These are phyloP conservation scores for Lampropteryx suffumata DNA, from an alignment of 2,888 invertebrate genomes.

Conservation along the genomic window DNA sequence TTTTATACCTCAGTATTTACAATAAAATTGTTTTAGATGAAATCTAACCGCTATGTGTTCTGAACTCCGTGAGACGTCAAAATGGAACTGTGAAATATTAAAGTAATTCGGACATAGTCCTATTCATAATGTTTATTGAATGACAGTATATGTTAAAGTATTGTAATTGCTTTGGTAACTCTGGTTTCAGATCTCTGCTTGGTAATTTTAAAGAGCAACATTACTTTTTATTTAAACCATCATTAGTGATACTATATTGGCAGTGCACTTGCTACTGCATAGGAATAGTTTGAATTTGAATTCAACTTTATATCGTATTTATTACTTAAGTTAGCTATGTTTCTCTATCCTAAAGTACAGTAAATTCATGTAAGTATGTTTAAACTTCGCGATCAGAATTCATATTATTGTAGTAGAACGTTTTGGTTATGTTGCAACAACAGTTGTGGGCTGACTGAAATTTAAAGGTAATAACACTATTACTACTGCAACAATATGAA, in stretches of 20 bases:
- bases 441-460: too few relatives aligned
- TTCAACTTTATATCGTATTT: constrained; percentile 22
- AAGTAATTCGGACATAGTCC: constrained; percentile 41
- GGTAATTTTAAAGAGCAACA: constrained; percentile 44
- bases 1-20: constrained; percentile 58
- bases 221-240: constrained; percentile 37
- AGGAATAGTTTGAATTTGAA: constrained; percentile 17
- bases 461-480: too few relatives aligned
- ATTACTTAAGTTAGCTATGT: constrained; percentile 24
- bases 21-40: constrained; percentile 47
- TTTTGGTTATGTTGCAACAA: too few relatives aligned
- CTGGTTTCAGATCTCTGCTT: constrained; percentile 56
- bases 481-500: too few relatives aligned
- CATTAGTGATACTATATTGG: constrained; percentile 9
- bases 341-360: constrained; percentile 26
- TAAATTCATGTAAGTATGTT: too few relatives aligned
- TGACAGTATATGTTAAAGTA: too few relatives aligned
- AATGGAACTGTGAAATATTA: constrained; percentile 37
- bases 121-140: too few relatives aligned
- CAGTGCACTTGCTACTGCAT: constrained; percentile 6
- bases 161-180: constrained; percentile 42
- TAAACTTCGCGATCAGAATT: too few relatives aligned
- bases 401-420: too few relatives aligned
- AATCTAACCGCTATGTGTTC: constrained; percentile 62
- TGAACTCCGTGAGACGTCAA: constrained; percentile 36